Evolutionary conservation across 2,797 vertebrate species (phyloP), one percentile per base, ranked within the genome.

Genomic region (Sitta carolinensis): DNA sequence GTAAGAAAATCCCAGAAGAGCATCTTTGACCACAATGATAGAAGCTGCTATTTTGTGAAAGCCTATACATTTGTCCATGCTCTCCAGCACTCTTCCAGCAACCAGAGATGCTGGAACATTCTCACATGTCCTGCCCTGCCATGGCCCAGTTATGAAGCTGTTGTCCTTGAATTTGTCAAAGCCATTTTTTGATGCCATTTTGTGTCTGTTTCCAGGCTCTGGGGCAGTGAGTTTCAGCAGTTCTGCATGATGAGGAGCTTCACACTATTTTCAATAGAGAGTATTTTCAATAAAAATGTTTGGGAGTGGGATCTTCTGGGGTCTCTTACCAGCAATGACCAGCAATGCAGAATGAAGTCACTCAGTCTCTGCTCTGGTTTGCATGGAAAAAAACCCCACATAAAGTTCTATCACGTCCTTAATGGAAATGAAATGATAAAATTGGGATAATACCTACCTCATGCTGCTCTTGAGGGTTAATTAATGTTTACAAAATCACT

Each of bases 401-500:
- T 84, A 26, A 73, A 96, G n/a, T 88, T 91, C 73, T 72, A 58
- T 78, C 77, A 50, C 4, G 0, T 90, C 80, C 86, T 91, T 95
- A 90, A 84, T 94, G 93, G 73, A 96, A 96, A 95, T 52, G 68
- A 93, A 96, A 73, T 70, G 3, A 68, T 94, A 69, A 91, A 88
- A 91, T 93, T 87, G 55, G 70, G 67, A 86, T 96, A 93, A 94
- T 94, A 90, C 55, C 27, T 83, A 81, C 93, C 62, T 91, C 84
- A 63, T 79, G 59, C 92, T 96, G 91, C 89, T 93, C 89, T 86
- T 86, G 87, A 91, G 83, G 90, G 74, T 94, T 96, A 96, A 95
- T 96, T 94, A 96, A 93, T 94, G 92, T 97, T 97, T 96, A 86
- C 87, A 76, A 84, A 97, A 96, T 94, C 89, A 96, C 85, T 95